Evolutionary conservation across 2,797 vertebrate genomes (phyloP).

Genomic region (Meriones psammophilus): DNA sequence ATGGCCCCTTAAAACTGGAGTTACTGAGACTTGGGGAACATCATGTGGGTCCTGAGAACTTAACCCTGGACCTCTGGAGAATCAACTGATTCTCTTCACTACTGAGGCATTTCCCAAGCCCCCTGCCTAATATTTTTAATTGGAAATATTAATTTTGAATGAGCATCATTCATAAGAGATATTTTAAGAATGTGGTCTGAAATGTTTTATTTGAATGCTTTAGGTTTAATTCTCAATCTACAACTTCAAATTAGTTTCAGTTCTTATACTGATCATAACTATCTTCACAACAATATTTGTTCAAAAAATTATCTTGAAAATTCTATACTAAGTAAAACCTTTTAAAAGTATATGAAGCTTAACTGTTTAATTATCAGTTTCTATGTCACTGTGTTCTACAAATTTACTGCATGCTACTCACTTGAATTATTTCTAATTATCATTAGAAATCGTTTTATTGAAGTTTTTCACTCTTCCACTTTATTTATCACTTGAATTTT

Average conservation of each 20-base stretch:
- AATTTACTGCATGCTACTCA: neutral
- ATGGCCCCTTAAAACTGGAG: neutral
- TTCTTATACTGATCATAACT: neutral
- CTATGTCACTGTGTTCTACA: neutral
- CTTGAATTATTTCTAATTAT: neutral
- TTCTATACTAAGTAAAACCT: neutral
- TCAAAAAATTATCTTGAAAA: slow-evolving; percentile 12
- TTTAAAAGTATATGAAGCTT: neutral
- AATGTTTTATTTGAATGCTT: slow-evolving; percentile 20
- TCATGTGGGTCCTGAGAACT: neutral
- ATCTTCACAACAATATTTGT: slow-evolving; percentile 8
- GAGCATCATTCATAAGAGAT: neutral
- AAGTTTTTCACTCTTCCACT: too few species aligned
- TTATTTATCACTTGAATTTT: neutral
- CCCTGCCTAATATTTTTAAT: neutral
- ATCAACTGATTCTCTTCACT: neutral
- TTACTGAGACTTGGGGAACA: neutral
- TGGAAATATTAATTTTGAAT: neutral
- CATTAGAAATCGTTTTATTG: too few species aligned
- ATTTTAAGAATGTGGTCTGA: neutral
- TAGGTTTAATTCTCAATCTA: neutral
- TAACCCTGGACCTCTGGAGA: neutral
- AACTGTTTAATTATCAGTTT: neutral
- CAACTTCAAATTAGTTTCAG: neutral
- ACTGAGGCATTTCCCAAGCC: neutral